These are phyloP conservation scores for Sternarchorhynchus goeldii DNA, from an alignment of 2,797 vertebrate species.

Conservation along the genomic window DNA sequence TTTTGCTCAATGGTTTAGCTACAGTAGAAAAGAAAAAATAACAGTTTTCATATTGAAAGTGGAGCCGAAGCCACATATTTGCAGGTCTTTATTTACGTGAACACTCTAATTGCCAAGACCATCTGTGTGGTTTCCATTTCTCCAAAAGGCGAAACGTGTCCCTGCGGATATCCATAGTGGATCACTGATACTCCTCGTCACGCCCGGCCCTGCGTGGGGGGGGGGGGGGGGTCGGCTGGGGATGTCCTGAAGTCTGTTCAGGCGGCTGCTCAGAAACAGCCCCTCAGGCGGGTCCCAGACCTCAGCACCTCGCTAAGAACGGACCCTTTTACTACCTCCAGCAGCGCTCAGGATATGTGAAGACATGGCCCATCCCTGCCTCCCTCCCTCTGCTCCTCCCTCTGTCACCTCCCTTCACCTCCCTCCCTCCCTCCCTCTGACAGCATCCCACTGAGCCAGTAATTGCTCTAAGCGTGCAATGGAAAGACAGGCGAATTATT, in stretches of 20 bases:
- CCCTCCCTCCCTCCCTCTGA: slow-evolving; percentile 52
- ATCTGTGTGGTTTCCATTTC: slow-evolving; percentile 1
- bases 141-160: background rate
- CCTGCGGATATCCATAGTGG: too few species aligned
- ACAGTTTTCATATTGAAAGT: background rate
- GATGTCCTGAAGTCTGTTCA: slow-evolving; percentile 41
- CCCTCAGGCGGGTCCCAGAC: slow-evolving; percentile 20
- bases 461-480: slow-evolving; percentile 71
- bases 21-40: background rate
- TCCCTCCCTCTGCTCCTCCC: too few species aligned
- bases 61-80: background rate
- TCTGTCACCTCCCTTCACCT: background rate
- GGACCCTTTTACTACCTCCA: too few species aligned
- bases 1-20: background rate
- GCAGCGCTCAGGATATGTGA: background rate
- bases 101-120: background rate
- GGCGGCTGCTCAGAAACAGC: slow-evolving; percentile 31
- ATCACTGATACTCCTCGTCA: too few species aligned
- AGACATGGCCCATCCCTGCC: too few species aligned
- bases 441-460: slow-evolving; percentile 68
- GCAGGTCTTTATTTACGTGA: slow-evolving; percentile 4
- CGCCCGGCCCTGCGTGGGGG: background rate
- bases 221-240: slow-evolving; percentile 5
- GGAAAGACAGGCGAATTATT: slow-evolving; percentile 59
- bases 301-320: slow-evolving; percentile 20